Evolutionary conservation across 2,888 invertebrate genomes (phyloP).

Genomic region (Eutolmus rufibarbis): DNA sequence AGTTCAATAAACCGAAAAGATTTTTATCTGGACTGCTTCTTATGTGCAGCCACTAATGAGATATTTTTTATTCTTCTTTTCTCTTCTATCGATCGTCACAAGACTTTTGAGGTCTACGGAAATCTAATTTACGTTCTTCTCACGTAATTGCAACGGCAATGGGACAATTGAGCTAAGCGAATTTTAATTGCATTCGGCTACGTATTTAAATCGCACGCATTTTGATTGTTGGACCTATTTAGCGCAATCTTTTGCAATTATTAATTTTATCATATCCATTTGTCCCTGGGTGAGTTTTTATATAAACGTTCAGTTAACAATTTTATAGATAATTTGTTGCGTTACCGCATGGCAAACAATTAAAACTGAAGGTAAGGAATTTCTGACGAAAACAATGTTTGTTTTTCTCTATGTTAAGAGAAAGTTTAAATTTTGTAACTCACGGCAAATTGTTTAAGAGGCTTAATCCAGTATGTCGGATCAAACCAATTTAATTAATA

Average conservation of each 20-base stretch:
- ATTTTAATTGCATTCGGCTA: background rate
- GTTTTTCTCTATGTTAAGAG: background rate
- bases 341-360: background rate
- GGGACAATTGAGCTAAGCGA: background rate
- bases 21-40: background rate
- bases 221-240: background rate
- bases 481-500: background rate
- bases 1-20: background rate
- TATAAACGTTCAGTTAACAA: background rate
- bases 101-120: background rate
- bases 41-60: background rate
- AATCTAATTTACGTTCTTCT: background rate
- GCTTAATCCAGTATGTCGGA: background rate
- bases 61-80: background rate
- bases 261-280: background rate
- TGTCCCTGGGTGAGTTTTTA: background rate
- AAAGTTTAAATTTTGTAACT: background rate
- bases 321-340: background rate
- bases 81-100: background rate
- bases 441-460: background rate
- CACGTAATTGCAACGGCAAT: background rate
- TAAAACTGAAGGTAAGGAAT: background rate
- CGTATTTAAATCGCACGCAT: background rate
- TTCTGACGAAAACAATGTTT: background rate
- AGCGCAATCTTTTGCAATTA: background rate